Evolutionary conservation across 1,140 invertebrate species (phyloP), one percentile per base, ranked within the genome.

Genomic region (Cepaea nemoralis): DNA sequence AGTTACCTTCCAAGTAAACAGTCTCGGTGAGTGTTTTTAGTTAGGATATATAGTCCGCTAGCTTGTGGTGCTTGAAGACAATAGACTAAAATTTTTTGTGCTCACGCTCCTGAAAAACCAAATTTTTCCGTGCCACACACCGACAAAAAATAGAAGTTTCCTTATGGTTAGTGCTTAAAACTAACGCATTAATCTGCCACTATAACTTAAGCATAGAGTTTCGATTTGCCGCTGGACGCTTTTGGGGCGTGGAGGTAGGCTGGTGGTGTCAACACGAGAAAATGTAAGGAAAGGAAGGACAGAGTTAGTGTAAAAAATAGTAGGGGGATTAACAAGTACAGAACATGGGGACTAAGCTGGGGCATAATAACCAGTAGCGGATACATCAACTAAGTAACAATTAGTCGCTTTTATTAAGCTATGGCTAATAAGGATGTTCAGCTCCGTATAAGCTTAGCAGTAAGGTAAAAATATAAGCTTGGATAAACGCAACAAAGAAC

Each of bases 391-490:
- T 55, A 22, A 55, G 14, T 55, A 55, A 55, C 50, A 55, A 22
- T 55, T 22, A 55, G 22, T 5, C 8, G 50, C 50, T 55, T n/a
- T 55, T 12, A 48, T 14, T 55, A 55, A 55, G 50, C 50, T 55
- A 22, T 22, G 19, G 0, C 55, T 50, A 77, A 50, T 77, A 50
- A 31, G 74, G 48, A 24, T 77, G 74, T 39, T 77, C 50, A 39
- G 39, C 24, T 10, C 27, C 35, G 22, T 63, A 70, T 16, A 79
- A 40, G 22, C 27, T 79, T n/a, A 79, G 27, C 5, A 79, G 22
- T 5, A 79, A n/a, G 40, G 31, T 39, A 70, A 79, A 79, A 79
- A 79, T 79, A 69, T 79, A 79, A 70, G 77, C 77, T 33, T 79
- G 77, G 31, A 79, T 69, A 3, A 69, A 24, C 0, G 48, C 37